Evolutionary conservation across 2,797 vertebrate genomes (phyloP).

Genomic region (Carduelis carduelis): DNA sequence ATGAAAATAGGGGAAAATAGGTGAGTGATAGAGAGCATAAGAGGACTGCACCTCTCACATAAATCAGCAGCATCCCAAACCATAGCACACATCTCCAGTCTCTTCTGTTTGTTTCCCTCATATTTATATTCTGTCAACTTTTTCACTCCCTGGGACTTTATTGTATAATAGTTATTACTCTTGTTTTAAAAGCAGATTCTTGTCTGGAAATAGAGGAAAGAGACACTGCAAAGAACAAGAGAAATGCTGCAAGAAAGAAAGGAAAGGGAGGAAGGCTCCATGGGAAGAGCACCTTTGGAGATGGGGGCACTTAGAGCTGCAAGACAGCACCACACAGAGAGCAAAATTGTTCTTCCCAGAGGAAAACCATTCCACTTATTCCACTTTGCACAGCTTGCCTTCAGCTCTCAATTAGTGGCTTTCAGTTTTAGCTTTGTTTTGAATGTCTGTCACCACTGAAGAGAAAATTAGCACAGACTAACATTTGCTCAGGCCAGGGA

Average conservation of each 20-base stretch:
- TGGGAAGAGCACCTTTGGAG: not conserved
- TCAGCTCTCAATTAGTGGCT: conserved; percentile 26
- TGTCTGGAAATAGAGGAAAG: not conserved
- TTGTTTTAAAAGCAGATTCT: not conserved
- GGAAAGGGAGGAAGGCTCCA: not conserved
- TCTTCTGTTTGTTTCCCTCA: not conserved
- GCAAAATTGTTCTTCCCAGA: not conserved
- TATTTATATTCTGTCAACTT: not conserved
- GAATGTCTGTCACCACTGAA: not conserved
- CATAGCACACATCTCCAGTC: not conserved
- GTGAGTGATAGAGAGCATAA: not conserved
- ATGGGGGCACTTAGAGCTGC: not conserved
- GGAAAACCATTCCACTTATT: not conserved
- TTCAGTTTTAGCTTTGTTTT: conserved; percentile 16
- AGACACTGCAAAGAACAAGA: not conserved
- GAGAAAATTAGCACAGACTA: not conserved
- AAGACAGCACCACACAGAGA: not conserved
- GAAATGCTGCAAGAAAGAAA: not conserved
- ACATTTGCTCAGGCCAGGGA: not conserved
- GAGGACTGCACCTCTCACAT: not conserved
- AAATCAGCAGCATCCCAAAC: not conserved
- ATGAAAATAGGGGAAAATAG: conserved; percentile 21
- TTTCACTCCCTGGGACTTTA: not conserved
- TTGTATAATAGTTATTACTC: not conserved
- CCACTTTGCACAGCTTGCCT: not conserved